phyloP scores from a whole-genome alignment of 2,113 vertebrate genomes.

The Eubucco bourcierii region DNA sequence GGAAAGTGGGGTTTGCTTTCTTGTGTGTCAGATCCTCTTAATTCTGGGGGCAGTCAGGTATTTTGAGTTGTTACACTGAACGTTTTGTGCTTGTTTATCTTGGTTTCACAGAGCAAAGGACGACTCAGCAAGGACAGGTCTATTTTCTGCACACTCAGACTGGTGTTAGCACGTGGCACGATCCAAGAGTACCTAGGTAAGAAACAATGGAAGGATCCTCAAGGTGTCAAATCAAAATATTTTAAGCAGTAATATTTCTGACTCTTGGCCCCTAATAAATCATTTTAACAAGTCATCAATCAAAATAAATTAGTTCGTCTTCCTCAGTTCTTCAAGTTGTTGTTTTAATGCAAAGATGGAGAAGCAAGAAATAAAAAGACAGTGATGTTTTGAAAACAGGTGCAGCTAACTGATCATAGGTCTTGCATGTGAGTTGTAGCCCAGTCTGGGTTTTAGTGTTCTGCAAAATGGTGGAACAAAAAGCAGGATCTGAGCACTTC shows the following conservation, averaged over 20 bases:
- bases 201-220: background rate
- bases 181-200: constrained; percentile 94
- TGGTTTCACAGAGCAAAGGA: constrained; percentile 89
- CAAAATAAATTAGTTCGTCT: background rate
- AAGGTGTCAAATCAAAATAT: background rate
- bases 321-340: background rate
- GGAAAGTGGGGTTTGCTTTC: background rate
- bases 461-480: background rate
- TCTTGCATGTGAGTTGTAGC: background rate
- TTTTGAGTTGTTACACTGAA: background rate
- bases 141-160: constrained; percentile 97
- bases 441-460: background rate
- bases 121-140: constrained; percentile 94
- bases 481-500: background rate
- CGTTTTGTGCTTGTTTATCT: constrained; percentile 5
- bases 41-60: background rate
- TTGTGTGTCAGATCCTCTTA: rapidly evolving
- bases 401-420: background rate
- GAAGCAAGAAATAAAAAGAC: background rate
- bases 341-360: background rate
- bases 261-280: background rate
- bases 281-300: background rate
- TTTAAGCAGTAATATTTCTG: background rate
- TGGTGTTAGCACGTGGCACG: constrained; percentile 96
- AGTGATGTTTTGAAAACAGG: background rate